These are phyloP conservation scores for Scomber colias DNA, from an alignment of 2,113 vertebrate species.

Conservation along the genomic window DNA sequence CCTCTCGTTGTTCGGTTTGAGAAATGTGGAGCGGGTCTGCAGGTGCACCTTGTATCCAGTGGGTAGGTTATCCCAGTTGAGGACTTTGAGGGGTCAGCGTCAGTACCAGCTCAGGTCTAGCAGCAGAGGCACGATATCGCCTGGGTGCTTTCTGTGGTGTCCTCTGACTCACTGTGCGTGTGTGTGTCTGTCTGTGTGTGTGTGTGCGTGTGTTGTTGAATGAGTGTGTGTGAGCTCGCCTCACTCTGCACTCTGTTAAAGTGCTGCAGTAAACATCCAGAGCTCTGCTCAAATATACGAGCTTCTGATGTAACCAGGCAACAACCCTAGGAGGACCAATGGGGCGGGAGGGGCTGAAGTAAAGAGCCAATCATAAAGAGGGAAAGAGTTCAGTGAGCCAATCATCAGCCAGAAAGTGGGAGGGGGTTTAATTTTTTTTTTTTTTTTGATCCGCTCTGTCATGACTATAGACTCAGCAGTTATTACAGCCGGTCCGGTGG, in stretches of 20 bases:
- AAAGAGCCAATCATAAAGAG: conserved; percentile 57
- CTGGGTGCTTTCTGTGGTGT: conserved; percentile 84
- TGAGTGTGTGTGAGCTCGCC: conserved; percentile 45
- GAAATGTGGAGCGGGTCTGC: not conserved
- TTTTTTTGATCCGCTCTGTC: conserved; percentile 25
- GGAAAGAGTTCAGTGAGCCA: conserved; percentile 44
- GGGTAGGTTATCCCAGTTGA: conserved; percentile 83
- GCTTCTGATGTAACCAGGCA: conserved; percentile 80
- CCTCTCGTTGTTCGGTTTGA: not conserved
- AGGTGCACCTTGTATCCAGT: conserved; percentile 29
- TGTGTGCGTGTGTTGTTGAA: conserved; percentile 46
- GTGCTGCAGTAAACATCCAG: conserved; percentile 89
- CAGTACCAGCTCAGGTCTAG: conserved; percentile 77
- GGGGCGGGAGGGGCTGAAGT: conserved; percentile 42
- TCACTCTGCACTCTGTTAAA: conserved; percentile 80
- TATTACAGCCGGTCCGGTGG: conserved; percentile 43
- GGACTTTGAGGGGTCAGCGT: conserved; percentile 84
- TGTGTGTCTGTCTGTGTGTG: conserved; percentile 33
- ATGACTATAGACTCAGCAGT: conserved; percentile 58
- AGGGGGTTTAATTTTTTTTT: conserved; percentile 8
- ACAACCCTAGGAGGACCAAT: conserved; percentile 74
- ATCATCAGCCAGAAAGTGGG: conserved; percentile 50
- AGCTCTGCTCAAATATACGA: conserved; percentile 81
- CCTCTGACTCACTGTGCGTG: conserved; percentile 54
- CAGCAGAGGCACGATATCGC: conserved; percentile 59